Percentiles rank a stretch among this genome's conserved stretches.
Conservation (phyloP, 2,888 invertebrate genomes). For the Podotricha telesiphe region DNA sequence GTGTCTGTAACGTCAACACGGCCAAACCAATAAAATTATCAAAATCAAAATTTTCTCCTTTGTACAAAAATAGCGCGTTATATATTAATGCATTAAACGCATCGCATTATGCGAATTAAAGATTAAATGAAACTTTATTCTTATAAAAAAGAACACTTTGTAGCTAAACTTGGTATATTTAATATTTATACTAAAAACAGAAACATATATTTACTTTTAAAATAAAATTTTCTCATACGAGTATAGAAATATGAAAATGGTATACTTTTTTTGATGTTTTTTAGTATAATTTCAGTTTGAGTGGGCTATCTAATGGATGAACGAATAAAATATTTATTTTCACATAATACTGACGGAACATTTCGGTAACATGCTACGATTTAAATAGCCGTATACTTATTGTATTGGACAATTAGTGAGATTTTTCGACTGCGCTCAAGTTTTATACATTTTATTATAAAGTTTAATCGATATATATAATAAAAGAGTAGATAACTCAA, state of each 20-base stretch:
- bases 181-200: background rate
- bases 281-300: conserved; percentile 6
- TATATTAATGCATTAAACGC: no score
- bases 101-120: no score
- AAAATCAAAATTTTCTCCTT: no score
- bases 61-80: no score
- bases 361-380: background rate
- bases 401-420: background rate
- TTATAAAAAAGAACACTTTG: no score
- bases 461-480: no score
- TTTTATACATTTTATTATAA: no score
- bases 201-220: background rate
- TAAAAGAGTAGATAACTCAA: no score
- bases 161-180: background rate
- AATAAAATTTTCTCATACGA: conserved; percentile 4
- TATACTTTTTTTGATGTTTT: background rate
- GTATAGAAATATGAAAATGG: background rate
- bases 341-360: background rate
- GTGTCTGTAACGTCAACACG: no score
- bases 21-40: no score
- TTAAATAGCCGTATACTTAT: background rate
- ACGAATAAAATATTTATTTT: conserved; percentile 7
- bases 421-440: no score
- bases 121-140: no score
- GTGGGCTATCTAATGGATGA: background rate